Percentiles rank a stretch among this genome's conserved stretches.
Conservation (phyloP, 2,888 invertebrate genomes). For the Cylindroiulus punctatus region DNA sequence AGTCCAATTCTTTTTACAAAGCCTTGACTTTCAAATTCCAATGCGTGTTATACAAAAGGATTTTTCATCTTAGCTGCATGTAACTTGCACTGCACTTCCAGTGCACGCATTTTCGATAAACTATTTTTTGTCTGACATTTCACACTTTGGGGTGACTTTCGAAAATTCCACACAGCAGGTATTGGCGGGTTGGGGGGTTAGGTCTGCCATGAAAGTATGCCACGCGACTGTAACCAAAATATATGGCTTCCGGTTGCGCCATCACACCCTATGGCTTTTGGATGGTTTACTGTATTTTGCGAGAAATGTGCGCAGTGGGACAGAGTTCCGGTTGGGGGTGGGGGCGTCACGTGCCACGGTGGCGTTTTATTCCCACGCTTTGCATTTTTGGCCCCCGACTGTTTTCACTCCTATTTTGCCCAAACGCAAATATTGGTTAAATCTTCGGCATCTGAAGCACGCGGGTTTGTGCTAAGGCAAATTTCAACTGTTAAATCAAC, state of each 20-base stretch:
- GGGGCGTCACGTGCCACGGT: background rate
- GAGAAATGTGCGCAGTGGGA: background rate
- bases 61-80: no score
- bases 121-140: background rate
- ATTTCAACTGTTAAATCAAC: background rate
- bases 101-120: no score
- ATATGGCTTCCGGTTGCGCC: background rate
- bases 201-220: background rate
- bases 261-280: background rate
- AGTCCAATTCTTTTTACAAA: no score
- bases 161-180: no score
- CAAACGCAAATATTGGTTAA: background rate
- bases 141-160: background rate
- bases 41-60: no score
- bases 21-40: no score
- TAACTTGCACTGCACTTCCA: no score
- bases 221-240: no score
- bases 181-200: background rate
- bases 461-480: background rate
- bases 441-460: background rate
- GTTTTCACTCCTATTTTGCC: background rate
- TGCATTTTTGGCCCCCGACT: background rate
- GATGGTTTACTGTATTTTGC: background rate
- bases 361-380: background rate
- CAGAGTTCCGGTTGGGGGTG: background rate